Percentiles rank a stretch among this genome's conserved stretches.
phyloP scores from a whole-genome alignment of 30 jellyfish, hydroid and myxozoan genomes.

The Pseudorhiza aurosa region DNA sequence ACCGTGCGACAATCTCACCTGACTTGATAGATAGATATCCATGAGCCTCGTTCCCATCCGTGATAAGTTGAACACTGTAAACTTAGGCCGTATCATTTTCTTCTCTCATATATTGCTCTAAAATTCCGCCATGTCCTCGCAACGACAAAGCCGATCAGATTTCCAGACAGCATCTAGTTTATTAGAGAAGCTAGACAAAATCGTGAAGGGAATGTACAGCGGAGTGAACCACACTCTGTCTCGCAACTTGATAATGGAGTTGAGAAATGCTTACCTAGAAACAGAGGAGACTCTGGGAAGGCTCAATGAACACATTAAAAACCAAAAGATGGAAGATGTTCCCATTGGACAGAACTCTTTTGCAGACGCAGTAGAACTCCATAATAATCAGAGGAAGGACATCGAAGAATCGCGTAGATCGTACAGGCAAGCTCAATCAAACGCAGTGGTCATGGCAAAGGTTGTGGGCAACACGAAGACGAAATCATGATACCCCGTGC shows the following conservation, averaged over 20 bases:
- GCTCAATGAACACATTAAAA: slow-evolving; percentile 29
- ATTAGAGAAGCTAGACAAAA: slow-evolving; percentile 47
- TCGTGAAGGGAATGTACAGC: slow-evolving; percentile 36
- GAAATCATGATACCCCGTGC: background rate
- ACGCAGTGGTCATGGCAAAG: slow-evolving; percentile 43
- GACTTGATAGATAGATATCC: too few relatives aligned
- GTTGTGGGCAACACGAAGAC: slow-evolving; percentile 7
- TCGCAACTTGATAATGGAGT: slow-evolving; percentile 24
- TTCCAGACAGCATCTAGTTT: slow-evolving; percentile 52
- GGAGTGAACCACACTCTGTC: slow-evolving; percentile 59
- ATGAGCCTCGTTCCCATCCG: too few relatives aligned
- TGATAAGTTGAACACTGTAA: too few relatives aligned
- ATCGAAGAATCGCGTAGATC: slow-evolving; percentile 33
- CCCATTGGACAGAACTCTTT: slow-evolving; percentile 58
- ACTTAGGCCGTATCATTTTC: too few relatives aligned
- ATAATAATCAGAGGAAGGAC: slow-evolving; percentile 52
- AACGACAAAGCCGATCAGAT: slow-evolving; percentile 51
- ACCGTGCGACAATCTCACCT: too few relatives aligned
- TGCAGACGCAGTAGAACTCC: slow-evolving; percentile 29
- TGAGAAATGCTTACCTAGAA: slow-evolving; percentile 28
- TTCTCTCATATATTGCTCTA: too few relatives aligned
- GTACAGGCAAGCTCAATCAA: slow-evolving; percentile 44
- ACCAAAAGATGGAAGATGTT: slow-evolving; percentile 46
- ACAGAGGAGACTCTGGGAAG: slow-evolving; percentile 38
- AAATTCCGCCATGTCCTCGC: slow-evolving; percentile 36